phyloP scores from a whole-genome alignment of 2,113 vertebrate genomes.

The Chamaea fasciata region DNA sequence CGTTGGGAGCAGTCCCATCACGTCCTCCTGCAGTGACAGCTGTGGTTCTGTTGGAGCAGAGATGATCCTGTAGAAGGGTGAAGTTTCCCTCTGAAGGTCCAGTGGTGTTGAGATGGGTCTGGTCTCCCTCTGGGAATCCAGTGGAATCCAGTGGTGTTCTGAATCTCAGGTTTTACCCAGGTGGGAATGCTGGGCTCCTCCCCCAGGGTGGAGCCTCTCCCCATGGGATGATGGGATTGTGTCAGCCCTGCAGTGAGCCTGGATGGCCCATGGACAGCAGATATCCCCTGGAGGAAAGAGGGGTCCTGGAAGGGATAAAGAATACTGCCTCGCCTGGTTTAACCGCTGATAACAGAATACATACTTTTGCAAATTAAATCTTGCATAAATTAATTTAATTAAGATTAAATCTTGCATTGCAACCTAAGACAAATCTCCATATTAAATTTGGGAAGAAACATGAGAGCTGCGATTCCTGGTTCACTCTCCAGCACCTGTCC shows the following conservation, averaged over 20 bases:
- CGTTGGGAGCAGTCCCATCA: too few relatives aligned
- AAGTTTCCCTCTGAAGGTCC: too few relatives aligned
- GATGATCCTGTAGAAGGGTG: background rate
- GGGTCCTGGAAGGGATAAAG: too few relatives aligned
- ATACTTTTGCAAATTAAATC: background rate
- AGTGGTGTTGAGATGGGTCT: too few relatives aligned
- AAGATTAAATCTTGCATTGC: background rate
- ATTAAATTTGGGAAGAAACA: background rate
- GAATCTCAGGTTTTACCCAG: too few relatives aligned
- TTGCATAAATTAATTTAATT: background rate
- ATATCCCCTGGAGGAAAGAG: background rate
- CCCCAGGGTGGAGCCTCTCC: too few relatives aligned
- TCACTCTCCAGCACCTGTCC: background rate
- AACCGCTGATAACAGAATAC: background rate
- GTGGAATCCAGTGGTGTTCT: too few relatives aligned
- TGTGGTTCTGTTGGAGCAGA: background rate
- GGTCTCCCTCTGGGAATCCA: too few relatives aligned
- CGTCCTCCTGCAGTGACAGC: background rate
- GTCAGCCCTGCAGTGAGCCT: too few relatives aligned
- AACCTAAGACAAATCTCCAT: background rate
- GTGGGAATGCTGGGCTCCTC: too few relatives aligned
- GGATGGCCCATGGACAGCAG: background rate
- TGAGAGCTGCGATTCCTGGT: rapidly evolving
- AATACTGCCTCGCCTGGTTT: too few relatives aligned
- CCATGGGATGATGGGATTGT: too few relatives aligned